Evolutionary conservation across 1,140 invertebrate species (phyloP).

Genomic region (Nasonia longicornis): DNA sequence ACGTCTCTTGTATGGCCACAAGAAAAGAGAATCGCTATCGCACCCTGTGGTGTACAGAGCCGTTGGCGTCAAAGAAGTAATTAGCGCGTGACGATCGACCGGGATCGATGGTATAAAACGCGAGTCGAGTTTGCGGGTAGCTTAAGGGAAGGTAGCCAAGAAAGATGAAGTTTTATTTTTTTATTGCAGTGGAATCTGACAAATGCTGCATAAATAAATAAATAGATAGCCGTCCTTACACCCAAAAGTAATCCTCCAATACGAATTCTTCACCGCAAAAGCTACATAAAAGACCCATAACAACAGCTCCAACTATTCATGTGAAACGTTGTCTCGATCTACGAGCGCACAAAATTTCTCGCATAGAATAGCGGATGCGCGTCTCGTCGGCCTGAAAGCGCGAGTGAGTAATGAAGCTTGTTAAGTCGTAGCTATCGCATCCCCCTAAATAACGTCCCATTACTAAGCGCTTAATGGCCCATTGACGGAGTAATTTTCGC

Average conservation of each 20-base stretch:
- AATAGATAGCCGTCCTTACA: too few relatives aligned
- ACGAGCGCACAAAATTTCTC: neutral
- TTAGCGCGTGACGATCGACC: neutral
- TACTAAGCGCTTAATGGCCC: conserved; percentile 4
- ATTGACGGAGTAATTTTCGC: conserved; percentile 15
- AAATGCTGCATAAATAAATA: too few relatives aligned
- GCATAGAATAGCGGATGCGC: neutral
- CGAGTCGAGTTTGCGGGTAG: too few relatives aligned
- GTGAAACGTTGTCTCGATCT: too few relatives aligned
- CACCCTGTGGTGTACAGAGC: neutral
- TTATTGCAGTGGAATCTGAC: too few relatives aligned
- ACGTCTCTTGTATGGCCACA: neutral
- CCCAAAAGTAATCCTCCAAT: too few relatives aligned
- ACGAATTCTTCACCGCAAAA: too few relatives aligned
- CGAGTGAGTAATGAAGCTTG: conserved; percentile 22
- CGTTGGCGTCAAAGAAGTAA: neutral
- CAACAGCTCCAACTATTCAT: neutral
- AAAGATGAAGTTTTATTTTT: too few relatives aligned
- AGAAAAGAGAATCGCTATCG: neutral
- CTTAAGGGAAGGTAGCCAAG: too few relatives aligned
- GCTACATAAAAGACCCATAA: too few relatives aligned
- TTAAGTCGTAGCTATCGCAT: conserved; percentile 10
- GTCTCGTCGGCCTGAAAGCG: neutral
- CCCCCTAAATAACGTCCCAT: conserved; percentile 12
- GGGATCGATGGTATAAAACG: too few relatives aligned